Conservation (phyloP, 2,888 invertebrate species). For the Campoplex capitator region DNA sequence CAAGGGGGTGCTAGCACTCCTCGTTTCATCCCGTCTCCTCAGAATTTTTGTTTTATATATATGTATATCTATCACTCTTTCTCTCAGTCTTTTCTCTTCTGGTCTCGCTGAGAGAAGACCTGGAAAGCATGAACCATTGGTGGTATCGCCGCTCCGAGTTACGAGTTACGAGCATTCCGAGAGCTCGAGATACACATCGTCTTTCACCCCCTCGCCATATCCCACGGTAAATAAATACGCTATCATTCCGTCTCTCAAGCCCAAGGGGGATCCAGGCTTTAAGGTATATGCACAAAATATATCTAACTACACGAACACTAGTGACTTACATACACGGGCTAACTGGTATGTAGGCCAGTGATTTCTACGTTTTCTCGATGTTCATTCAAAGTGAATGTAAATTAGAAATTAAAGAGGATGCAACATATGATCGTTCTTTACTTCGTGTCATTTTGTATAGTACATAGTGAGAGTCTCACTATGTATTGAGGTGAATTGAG, state of each 20-base stretch:
- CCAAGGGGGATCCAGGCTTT: slow-evolving; percentile 45
- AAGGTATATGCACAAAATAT: background rate
- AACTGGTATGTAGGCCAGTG: slow-evolving; percentile 7
- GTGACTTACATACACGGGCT: slow-evolving; percentile 14
- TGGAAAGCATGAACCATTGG: slow-evolving; percentile 46
- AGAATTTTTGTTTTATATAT: slow-evolving; percentile 15
- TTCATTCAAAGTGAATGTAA: background rate
- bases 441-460: background rate
- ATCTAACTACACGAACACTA: background rate
- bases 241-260: slow-evolving; percentile 73
- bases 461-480: no score
- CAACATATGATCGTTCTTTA: background rate
- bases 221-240: slow-evolving; percentile 77
- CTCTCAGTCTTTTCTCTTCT: slow-evolving; percentile 49
- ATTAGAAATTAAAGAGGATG: background rate
- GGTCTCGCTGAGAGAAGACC: slow-evolving; percentile 25
- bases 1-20: slow-evolving; percentile 44
- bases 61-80: background rate
- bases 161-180: slow-evolving; percentile 72
- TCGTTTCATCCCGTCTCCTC: slow-evolving; percentile 13
- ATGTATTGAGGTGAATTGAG: no score
- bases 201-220: slow-evolving; percentile 71
- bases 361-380: slow-evolving; percentile 4
- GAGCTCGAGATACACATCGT: slow-evolving; percentile 65
- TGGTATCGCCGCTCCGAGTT: slow-evolving; percentile 68